A percentile compares a stretch with the other conserved stretches of the same genome.
phyloP scores from a whole-genome alignment of 2,797 vertebrate species.

The Paguma larvata region DNA sequence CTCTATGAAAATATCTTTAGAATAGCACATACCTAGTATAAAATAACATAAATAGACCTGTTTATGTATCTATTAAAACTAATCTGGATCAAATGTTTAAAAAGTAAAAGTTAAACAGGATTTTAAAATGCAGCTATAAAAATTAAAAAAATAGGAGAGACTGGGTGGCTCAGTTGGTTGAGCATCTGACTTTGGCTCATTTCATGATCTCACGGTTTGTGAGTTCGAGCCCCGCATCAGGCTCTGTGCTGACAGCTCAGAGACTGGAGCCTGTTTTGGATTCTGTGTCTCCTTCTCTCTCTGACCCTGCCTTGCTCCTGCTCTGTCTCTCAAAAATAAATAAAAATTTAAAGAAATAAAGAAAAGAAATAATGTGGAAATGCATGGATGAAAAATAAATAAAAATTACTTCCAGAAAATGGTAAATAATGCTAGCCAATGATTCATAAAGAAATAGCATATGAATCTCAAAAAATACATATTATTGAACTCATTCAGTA shows the following conservation, averaged over 20 bases:
- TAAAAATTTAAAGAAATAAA: too few species aligned
- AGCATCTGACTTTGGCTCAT: too few species aligned
- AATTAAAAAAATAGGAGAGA: neutral
- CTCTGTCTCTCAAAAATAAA: too few species aligned
- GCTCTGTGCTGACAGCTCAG: too few species aligned
- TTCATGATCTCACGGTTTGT: too few species aligned
- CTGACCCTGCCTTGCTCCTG: too few species aligned
- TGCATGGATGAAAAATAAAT: neutral
- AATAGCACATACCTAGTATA: neutral
- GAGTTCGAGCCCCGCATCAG: too few species aligned
- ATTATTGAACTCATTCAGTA: neutral
- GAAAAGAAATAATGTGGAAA: neutral
- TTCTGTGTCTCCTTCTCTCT: too few species aligned
- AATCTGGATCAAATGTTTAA: neutral
- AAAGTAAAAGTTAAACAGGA: neutral
- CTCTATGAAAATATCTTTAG: neutral
- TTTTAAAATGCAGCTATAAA: neutral
- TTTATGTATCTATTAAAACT: neutral
- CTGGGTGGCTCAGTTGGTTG: too few species aligned
- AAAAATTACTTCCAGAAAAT: neutral
- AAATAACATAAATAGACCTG: neutral
- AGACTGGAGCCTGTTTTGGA: too few species aligned
- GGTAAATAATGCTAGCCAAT: neutral
- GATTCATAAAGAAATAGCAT: neutral
- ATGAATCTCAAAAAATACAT: neutral